Evolutionary conservation across 2,113 vertebrate species (phyloP).

Genomic region (Etia nguti): DNA sequence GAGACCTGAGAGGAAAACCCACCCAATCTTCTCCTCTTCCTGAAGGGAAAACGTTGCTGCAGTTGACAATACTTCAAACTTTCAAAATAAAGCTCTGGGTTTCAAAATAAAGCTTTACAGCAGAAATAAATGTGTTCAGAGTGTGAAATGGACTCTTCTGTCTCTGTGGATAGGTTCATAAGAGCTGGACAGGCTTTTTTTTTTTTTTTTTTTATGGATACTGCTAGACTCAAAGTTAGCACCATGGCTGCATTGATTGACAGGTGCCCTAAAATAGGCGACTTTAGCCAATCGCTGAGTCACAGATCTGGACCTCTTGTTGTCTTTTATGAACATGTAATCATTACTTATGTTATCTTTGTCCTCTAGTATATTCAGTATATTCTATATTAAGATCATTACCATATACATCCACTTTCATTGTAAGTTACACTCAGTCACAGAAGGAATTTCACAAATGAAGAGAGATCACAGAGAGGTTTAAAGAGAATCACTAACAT

Average conservation of each 20-base stretch:
- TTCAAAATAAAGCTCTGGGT: not conserved
- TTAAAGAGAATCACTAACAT: not conserved
- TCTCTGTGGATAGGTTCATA: fast-evolving
- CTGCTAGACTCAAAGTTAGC: not conserved
- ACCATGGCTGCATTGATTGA: not conserved
- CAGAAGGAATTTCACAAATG: not conserved
- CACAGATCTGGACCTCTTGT: not conserved
- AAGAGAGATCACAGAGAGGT: not conserved
- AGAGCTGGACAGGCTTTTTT: not conserved
- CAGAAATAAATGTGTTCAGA: not conserved
- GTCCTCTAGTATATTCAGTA: not conserved
- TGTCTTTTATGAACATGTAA: not conserved
- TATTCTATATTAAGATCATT: not conserved
- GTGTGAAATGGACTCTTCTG: fast-evolving
- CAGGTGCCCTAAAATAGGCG: fast-evolving
- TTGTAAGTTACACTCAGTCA: not conserved
- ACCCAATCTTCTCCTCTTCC: fast-evolving
- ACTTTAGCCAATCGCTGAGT: fast-evolving
- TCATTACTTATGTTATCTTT: not conserved
- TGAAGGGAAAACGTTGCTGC: not conserved
- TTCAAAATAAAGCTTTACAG: not conserved
- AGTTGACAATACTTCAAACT: fast-evolving
- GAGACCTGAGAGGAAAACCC: not conserved
- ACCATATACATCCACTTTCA: not conserved
- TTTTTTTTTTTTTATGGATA: not conserved